These are phyloP conservation scores for Erpetoichthys calabaricus DNA, from an alignment of 2,797 vertebrate genomes.

Conservation along the genomic window DNA sequence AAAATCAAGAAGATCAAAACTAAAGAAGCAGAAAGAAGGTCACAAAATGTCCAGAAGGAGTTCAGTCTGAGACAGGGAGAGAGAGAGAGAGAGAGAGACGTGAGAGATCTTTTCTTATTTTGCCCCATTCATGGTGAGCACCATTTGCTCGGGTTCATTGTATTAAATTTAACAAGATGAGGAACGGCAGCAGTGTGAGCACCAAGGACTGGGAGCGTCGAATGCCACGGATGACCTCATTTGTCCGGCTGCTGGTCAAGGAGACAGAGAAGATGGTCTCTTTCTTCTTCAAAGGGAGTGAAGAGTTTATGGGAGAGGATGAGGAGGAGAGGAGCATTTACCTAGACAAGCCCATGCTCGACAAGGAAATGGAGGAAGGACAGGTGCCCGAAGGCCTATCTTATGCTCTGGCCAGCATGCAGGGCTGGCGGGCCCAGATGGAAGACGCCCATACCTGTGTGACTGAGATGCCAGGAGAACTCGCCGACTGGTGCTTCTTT, in stretches of 20 bases:
- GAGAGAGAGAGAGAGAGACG: conserved; percentile 25
- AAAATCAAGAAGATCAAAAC: neutral
- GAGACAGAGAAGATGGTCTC: conserved; percentile 60
- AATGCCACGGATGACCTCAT: conserved; percentile 39
- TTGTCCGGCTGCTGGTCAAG: conserved; percentile 48
- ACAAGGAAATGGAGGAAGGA: conserved; percentile 45
- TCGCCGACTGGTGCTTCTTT: conserved; percentile 53
- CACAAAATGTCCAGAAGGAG: conserved; percentile 13
- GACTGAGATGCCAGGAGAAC: conserved; percentile 37
- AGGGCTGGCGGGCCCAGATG: conserved; percentile 64
- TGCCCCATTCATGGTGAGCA: neutral
- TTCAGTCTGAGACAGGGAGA: conserved; percentile 16
- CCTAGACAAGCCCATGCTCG: conserved; percentile 42
- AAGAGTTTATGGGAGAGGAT: conserved; percentile 21
- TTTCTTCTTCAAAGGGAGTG: conserved; percentile 49
- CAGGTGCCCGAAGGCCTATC: conserved; percentile 28
- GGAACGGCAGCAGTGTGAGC: conserved; percentile 38
- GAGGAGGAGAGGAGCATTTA: conserved; percentile 32
- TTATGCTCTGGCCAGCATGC: conserved; percentile 58
- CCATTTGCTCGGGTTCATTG: neutral
- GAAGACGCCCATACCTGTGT: conserved; percentile 59
- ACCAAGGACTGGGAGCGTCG: conserved; percentile 28
- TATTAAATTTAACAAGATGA: conserved; percentile 34
- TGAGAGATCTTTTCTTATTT: neutral
- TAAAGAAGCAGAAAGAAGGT: conserved; percentile 28